phyloP scores from a whole-genome alignment of 2,797 vertebrate genomes.

The Tinamus major region DNA sequence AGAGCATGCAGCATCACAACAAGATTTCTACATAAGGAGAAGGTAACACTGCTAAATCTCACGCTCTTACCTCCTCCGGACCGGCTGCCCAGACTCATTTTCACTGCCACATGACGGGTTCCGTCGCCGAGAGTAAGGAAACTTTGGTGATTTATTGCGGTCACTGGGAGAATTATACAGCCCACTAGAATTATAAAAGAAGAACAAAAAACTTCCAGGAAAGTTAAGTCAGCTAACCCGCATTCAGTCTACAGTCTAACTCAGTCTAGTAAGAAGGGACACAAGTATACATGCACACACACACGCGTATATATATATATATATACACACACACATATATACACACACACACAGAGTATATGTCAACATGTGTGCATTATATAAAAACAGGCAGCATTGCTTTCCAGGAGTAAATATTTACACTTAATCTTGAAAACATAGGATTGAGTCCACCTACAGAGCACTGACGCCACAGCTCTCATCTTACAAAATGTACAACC shows the following conservation, averaged over 20 bases:
- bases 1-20: background rate
- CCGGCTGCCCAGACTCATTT: constrained; percentile 81
- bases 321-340: too few species aligned
- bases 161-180: constrained; percentile 86
- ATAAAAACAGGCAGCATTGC: background rate
- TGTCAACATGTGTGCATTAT: too few species aligned
- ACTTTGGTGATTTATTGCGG: constrained; percentile 87
- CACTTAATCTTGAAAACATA: background rate
- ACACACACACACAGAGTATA: too few species aligned
- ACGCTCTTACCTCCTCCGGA: constrained; percentile 81
- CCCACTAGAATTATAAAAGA: constrained; percentile 76
- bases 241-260: background rate
- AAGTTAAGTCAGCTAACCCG: background rate
- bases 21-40: background rate
- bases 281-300: background rate
- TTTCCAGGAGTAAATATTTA: background rate
- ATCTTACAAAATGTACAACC: background rate
- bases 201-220: background rate
- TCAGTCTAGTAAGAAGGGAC: background rate
- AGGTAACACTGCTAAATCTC: background rate
- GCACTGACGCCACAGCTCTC: background rate
- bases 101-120: constrained; percentile 86
- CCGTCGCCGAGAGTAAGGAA: constrained; percentile 81
- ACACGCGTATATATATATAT: background rate
- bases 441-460: background rate